Conservation (phyloP, 2,113 vertebrate species). For the Bos javanicus region DNA sequence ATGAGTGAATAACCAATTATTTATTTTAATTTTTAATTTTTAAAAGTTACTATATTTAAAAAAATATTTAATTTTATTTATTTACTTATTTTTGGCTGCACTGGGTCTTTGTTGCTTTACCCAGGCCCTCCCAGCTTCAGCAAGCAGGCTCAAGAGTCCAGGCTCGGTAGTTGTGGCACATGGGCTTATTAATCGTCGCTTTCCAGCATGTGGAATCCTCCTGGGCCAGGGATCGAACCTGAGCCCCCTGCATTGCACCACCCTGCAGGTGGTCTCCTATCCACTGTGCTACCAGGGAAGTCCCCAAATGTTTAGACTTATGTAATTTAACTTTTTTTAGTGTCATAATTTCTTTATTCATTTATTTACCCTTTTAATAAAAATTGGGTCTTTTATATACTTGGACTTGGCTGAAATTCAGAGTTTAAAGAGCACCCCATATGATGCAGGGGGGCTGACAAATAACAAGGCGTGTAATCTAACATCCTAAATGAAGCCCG, state of each 20-base stretch:
- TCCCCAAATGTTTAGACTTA: neutral
- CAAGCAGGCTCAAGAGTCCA: neutral
- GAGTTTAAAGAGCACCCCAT: neutral
- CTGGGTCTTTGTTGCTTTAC: neutral
- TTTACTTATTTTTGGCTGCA: neutral
- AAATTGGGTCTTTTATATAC: neutral
- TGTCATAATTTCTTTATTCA: neutral
- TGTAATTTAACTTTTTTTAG: neutral
- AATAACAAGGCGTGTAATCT: neutral
- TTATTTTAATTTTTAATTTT: neutral
- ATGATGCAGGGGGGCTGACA: neutral
- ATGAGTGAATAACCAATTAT: neutral
- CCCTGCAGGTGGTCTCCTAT: neutral
- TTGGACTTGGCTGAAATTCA: neutral
- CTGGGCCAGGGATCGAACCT: neutral
- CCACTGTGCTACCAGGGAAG: neutral
- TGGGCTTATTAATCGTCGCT: neutral
- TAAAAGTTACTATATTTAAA: neutral
- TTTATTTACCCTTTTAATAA: neutral
- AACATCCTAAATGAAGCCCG: neutral
- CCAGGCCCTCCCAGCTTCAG: neutral
- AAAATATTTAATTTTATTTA: neutral
- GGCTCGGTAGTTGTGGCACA: neutral
- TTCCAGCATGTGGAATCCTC: neutral
- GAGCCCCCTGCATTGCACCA: neutral